Conservation (phyloP, 2,113 vertebrate species). For the Struthidea cinerea region DNA sequence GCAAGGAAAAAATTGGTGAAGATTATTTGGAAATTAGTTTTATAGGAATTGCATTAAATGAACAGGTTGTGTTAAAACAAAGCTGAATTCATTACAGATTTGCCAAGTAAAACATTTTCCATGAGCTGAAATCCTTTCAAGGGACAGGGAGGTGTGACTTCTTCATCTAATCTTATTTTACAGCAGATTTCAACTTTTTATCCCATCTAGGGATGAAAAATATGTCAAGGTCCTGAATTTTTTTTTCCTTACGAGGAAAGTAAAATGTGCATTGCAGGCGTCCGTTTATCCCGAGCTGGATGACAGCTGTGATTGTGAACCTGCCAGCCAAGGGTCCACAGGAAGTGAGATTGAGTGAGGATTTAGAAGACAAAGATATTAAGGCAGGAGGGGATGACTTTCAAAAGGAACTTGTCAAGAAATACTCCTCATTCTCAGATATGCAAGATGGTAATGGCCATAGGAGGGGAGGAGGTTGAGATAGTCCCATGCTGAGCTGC, state of each 20-base stretch:
- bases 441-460: not conserved
- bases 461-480: not conserved
- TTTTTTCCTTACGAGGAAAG: not conserved
- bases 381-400: not conserved
- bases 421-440: not conserved
- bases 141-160: not conserved
- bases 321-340: not conserved
- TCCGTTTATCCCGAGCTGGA: not conserved
- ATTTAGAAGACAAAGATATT: slow-evolving; percentile 3
- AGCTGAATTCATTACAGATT: not conserved
- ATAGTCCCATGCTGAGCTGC: not conserved
- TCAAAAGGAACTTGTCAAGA: slow-evolving; percentile 2
- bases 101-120: not conserved
- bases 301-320: not conserved
- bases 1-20: not conserved
- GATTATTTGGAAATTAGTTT: not conserved
- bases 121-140: not conserved
- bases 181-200: not conserved
- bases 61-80: not conserved
- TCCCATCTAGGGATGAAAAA: not conserved
- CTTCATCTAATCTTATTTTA: not conserved
- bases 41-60: not conserved
- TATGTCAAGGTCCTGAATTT: not conserved
- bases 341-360: slow-evolving; percentile 7
- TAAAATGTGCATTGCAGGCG: not conserved